These are phyloP conservation scores for Phoxinus phoxinus DNA, from an alignment of 2,113 vertebrate genomes.

Conservation along the genomic window DNA sequence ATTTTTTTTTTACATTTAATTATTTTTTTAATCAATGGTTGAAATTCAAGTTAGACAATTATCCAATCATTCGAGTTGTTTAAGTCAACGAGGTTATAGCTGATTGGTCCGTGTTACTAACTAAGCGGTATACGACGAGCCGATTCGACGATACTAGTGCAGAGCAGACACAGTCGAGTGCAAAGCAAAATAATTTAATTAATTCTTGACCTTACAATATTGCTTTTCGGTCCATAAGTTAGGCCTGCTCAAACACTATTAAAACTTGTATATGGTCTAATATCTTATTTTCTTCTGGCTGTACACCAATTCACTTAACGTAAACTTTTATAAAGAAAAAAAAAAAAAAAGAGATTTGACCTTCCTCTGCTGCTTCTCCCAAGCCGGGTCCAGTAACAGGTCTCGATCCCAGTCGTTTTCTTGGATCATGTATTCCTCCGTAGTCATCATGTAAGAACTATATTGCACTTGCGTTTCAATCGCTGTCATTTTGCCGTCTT, in stretches of 20 bases:
- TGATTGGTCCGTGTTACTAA: not conserved
- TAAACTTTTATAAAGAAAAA: not conserved
- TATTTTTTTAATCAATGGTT: not conserved
- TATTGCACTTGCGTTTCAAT: conserved; percentile 67
- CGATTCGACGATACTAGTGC: not conserved
- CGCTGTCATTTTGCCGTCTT: conserved; percentile 55
- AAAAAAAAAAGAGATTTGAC: conserved; percentile 57
- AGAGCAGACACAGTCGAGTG: too few species aligned
- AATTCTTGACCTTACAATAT: not conserved
- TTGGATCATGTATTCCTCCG: conserved; percentile 76
- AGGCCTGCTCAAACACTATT: not conserved
- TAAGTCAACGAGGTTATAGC: not conserved
- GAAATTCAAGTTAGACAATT: not conserved
- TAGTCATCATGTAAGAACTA: conserved; percentile 62
- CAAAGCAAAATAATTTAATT: not conserved
- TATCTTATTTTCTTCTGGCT: not conserved
- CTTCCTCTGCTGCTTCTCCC: conserved; percentile 84
- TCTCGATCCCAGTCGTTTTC: conserved; percentile 73
- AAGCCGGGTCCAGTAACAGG: conserved; percentile 76
- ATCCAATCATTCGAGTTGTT: not conserved
- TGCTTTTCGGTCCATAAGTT: not conserved
- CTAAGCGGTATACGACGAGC: too few species aligned
- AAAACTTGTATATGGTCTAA: not conserved
- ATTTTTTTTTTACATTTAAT: too few species aligned
- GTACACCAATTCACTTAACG: not conserved